phyloP scores from a whole-genome alignment of 2,888 invertebrate species.

The Galerucella pusilla region DNA sequence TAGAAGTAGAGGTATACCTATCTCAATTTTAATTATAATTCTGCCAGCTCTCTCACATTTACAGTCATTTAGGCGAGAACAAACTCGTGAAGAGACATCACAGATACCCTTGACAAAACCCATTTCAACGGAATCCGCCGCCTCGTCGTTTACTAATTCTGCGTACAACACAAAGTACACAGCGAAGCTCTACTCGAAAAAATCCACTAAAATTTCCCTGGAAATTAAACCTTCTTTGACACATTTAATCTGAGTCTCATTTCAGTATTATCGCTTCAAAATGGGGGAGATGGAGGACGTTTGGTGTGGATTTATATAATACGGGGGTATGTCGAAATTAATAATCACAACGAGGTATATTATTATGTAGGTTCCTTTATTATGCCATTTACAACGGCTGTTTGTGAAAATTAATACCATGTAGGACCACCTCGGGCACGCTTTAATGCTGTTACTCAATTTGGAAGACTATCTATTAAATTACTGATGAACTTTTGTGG shows the following conservation, averaged over 20 bases:
- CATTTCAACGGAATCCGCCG: constrained; percentile 54
- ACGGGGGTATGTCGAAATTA: background rate
- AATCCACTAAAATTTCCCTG: constrained; percentile 66
- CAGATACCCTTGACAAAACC: constrained; percentile 60
- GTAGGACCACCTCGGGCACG: too few species aligned
- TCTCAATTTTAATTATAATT: constrained; percentile 61
- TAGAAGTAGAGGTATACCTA: constrained; percentile 40
- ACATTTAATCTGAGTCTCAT: constrained; percentile 61
- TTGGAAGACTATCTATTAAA: too few species aligned
- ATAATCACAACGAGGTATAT: background rate
- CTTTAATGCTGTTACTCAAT: too few species aligned
- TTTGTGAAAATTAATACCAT: too few species aligned
- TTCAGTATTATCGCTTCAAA: constrained; percentile 46
- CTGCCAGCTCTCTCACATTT: constrained; percentile 55
- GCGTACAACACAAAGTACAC: constrained; percentile 56
- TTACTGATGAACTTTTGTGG: too few species aligned
- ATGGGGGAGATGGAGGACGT: constrained; percentile 27
- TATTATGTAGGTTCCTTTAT: too few species aligned
- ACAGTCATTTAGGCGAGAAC: constrained; percentile 63
- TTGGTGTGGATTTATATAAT: background rate
- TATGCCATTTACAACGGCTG: too few species aligned
- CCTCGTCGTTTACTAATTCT: constrained; percentile 56
- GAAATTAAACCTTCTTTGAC: constrained; percentile 66
- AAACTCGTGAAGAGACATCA: constrained; percentile 60
- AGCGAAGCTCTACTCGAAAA: constrained; percentile 62